Evolutionary conservation across 1,140 invertebrate species (phyloP), one percentile per base, ranked within the genome.

Genomic region (Popillia japonica): DNA sequence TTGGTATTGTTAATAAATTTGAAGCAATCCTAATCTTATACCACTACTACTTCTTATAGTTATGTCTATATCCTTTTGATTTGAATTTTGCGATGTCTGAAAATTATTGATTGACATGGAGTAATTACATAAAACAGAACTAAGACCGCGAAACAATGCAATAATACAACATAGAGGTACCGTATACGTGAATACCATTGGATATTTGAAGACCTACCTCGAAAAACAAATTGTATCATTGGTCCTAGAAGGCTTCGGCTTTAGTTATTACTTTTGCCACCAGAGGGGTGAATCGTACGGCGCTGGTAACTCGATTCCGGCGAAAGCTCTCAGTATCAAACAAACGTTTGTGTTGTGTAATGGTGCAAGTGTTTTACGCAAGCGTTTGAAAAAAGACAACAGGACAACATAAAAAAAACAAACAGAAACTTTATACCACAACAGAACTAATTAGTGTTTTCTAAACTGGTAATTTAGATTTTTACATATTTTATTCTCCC

Each of bases 301-400:
- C 72, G 72, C 72, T 44, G 72, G 72, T 74, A 74, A 74, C 72
- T 41, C 34, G 41, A 74, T 44, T 74, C 72, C 72, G 72, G 72
- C 72, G 22, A 74, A 74, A 74, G 72, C 72, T 74, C 72, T 74
- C 72, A 74, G 72, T 74, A 74, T 74, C 72, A 74, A 74, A 74
- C 72, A 44, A 74, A 74, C 72, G 72, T 74, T 74, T 74, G 72
- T 9, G 41, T 74, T 74, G 72, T 74, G 72, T 17, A 41, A 74
- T 74, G 17, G 41, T 40, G 27, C 27, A 44, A 41, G 41, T 44
- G 72, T 20, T 74, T 74, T 74, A 74, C 72, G 72, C 72, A 74
- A 74, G 72, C 72, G 72, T 44, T 20, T 4, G 41, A 27, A 68
- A 68, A 68, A 34, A 55, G 48, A 68, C 61, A 68, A 22, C 11